Conservation (phyloP, 2,797 vertebrate species). For the Epinephelus awoara region DNA sequence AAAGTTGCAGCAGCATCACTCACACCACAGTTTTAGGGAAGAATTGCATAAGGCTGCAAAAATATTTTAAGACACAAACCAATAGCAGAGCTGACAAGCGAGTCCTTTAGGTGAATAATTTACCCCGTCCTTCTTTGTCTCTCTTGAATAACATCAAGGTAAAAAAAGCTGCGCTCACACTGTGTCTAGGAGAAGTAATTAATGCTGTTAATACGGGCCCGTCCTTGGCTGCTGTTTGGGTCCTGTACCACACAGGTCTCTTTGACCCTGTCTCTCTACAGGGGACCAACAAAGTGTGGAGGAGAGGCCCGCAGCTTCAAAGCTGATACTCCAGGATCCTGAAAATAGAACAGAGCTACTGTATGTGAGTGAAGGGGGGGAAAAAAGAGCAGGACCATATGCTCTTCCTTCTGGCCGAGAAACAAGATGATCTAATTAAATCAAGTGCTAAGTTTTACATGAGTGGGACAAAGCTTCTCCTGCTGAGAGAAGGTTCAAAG, state of each 20-base stretch:
- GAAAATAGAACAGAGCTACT: conserved; percentile 79
- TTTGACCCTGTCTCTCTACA: conserved; percentile 68
- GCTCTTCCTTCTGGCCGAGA: conserved; percentile 77
- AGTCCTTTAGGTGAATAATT: conserved; percentile 38
- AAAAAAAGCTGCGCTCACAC: conserved; percentile 15
- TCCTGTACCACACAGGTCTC: conserved; percentile 53
- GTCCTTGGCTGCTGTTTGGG: conserved; percentile 73
- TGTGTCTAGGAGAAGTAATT: conserved; percentile 63
- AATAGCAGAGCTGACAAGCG: not conserved
- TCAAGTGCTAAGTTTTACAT: conserved; percentile 75
- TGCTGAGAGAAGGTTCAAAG: conserved; percentile 64
- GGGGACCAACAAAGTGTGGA: conserved; percentile 52
- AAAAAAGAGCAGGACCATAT: conserved; percentile 74
- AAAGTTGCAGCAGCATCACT: not conserved
- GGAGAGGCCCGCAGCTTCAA: conserved; percentile 70
- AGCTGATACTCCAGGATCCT: conserved; percentile 56
- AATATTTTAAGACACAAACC: conserved; percentile 27
- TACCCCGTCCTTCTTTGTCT: conserved; percentile 63
- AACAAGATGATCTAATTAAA: conserved; percentile 80
- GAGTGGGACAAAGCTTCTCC: conserved; percentile 70
- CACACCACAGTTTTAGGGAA: not conserved
- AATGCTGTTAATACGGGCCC: conserved; percentile 53
- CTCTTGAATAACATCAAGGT: conserved; percentile 56
- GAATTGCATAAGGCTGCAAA: not conserved
- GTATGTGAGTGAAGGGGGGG: conserved; percentile 53